Conservation (phyloP, 2,888 invertebrate species). For the Plagodis dolabraria region DNA sequence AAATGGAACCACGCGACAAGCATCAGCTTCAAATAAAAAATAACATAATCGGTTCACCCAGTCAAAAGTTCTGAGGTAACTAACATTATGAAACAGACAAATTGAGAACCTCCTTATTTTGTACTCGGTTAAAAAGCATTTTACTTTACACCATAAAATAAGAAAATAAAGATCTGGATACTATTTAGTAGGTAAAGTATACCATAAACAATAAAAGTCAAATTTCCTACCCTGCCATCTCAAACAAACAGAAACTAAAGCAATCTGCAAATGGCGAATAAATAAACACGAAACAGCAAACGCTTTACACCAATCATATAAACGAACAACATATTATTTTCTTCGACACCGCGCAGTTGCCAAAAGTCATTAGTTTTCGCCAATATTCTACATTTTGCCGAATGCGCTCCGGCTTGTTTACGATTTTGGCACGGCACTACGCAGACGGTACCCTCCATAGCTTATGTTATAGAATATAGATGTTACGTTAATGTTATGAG, state of each 20-base stretch:
- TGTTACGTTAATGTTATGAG: slow-evolving; percentile 29
- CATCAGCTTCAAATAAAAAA: too few relatives aligned
- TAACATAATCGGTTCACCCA: too few relatives aligned
- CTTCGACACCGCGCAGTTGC: slow-evolving; percentile 42
- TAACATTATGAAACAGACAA: too few relatives aligned
- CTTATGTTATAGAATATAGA: slow-evolving; percentile 41
- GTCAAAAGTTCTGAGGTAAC: too few relatives aligned
- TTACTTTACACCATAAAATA: too few relatives aligned
- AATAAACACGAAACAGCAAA: slow-evolving; percentile 4
- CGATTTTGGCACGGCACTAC: slow-evolving; percentile 52
- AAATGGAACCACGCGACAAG: too few relatives aligned
- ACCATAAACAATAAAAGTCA: background rate
- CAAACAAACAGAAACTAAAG: slow-evolving; percentile 4
- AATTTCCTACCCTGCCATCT: background rate
- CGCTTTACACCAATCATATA: slow-evolving; percentile 18
- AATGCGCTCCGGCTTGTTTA: slow-evolving; percentile 53
- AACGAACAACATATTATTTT: slow-evolving; percentile 42
- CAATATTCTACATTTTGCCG: slow-evolving; percentile 40
- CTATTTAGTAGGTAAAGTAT: too few relatives aligned
- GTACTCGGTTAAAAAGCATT: too few relatives aligned
- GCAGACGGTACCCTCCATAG: slow-evolving; percentile 40
- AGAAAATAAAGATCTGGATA: too few relatives aligned
- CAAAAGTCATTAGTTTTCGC: slow-evolving; percentile 52
- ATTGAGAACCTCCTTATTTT: too few relatives aligned
- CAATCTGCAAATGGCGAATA: slow-evolving; percentile 15